A percentile compares a stretch with the other conserved stretches of the same genome.
These are phyloP conservation scores for Sorex maritimensis DNA, from an alignment of 2,797 vertebrate genomes.

Conservation along the genomic window DNA sequence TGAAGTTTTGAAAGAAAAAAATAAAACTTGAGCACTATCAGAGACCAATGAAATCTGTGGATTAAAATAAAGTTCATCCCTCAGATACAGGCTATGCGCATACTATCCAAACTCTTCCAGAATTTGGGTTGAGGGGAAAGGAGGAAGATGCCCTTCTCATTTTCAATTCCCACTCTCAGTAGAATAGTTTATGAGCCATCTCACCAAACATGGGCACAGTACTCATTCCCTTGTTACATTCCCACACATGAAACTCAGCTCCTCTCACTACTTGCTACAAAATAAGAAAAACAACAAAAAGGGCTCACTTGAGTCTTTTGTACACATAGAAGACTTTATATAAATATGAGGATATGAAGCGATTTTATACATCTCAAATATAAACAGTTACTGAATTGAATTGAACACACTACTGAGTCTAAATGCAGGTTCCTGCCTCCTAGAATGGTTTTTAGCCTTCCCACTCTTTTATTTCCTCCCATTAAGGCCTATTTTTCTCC, in stretches of 20 bases:
- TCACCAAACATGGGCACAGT: not conserved
- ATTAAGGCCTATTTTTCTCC: not conserved
- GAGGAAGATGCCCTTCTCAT: not conserved
- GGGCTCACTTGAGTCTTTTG: slow-evolving; percentile 11
- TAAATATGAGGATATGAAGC: slow-evolving; percentile 38
- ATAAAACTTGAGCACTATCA: not conserved
- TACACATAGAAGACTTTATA: slow-evolving; percentile 19
- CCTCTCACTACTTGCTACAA: slow-evolving; percentile 9
- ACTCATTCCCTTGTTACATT: slow-evolving; percentile 28
- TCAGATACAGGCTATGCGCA: not conserved
- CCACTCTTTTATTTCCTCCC: not conserved
- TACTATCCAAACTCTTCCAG: not conserved
- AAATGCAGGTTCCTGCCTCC: slow-evolving; percentile 31
- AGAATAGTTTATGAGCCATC: not conserved
- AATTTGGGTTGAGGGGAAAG: not conserved
- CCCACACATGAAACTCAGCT: not conserved
- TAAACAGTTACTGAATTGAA: slow-evolving; percentile 36
- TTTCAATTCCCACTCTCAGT: not conserved
- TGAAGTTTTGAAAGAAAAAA: slow-evolving; percentile 30
- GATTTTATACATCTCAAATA: slow-evolving; percentile 43
- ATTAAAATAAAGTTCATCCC: not conserved
- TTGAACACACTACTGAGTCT: not conserved
- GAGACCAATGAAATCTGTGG: not conserved
- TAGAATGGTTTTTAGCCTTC: not conserved
- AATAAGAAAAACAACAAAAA: slow-evolving; percentile 55